A percentile compares a stretch with the other conserved stretches of the same genome.
Conservation (phyloP, 1,140 invertebrate species). For the Hesperophylax magnus region DNA sequence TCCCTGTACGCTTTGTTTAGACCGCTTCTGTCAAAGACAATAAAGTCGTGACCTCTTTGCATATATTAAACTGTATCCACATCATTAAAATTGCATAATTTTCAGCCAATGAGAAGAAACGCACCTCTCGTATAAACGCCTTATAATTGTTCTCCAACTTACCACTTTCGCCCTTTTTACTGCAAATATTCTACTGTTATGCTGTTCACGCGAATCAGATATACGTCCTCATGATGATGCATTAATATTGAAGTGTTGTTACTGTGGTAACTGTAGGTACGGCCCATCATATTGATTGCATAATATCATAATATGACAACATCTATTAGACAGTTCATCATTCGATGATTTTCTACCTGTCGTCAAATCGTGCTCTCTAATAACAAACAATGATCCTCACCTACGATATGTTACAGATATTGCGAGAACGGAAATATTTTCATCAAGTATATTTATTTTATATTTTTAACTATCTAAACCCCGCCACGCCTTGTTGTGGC, state of each 20-base stretch:
- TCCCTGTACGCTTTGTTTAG: not conserved
- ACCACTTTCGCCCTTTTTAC: not conserved
- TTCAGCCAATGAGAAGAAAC: not conserved
- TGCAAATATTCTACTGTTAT: not conserved
- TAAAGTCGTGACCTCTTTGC: conserved; percentile 30
- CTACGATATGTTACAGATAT: too few relatives aligned
- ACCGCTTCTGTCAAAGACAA: conserved; percentile 29
- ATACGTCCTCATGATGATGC: not conserved
- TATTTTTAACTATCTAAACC: too few relatives aligned
- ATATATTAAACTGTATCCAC: conserved; percentile 22
- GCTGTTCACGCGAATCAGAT: not conserved
- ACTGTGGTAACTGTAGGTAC: not conserved
- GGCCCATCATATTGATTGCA: not conserved
- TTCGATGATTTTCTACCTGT: too few relatives aligned
- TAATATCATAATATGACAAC: not conserved
- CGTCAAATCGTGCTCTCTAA: too few relatives aligned
- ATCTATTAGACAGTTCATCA: too few relatives aligned
- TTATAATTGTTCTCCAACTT: not conserved
- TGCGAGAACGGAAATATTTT: too few relatives aligned
- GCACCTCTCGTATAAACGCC: not conserved
- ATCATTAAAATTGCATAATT: not conserved
- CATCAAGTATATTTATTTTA: too few relatives aligned
- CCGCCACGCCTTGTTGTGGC: too few relatives aligned
- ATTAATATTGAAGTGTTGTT: not conserved
- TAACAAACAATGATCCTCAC: too few relatives aligned